A percentile compares a stretch with the other conserved stretches of the same genome.
phyloP scores from a whole-genome alignment of 2,113 vertebrate genomes.

The Aegotheles bennettii region DNA sequence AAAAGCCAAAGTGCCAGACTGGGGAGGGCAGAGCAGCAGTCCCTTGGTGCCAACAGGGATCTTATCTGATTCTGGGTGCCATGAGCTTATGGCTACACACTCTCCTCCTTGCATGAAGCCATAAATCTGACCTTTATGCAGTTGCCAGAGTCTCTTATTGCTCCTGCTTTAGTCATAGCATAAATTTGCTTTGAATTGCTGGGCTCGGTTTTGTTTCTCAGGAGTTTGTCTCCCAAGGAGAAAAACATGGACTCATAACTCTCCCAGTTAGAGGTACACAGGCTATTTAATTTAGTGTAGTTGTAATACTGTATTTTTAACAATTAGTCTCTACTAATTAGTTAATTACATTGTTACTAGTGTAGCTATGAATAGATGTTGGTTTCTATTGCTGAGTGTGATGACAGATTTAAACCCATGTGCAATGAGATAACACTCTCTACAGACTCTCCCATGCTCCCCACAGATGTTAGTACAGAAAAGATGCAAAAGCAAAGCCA shows the following conservation, averaged over 20 bases:
- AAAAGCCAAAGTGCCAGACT: neutral
- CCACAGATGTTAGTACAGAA: neutral
- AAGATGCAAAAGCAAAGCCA: neutral
- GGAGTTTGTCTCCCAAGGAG: neutral
- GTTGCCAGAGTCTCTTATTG: neutral
- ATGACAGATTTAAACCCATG: neutral
- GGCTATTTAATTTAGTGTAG: neutral
- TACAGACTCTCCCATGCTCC: neutral
- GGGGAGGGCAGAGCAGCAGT: neutral
- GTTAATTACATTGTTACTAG: constrained; percentile 5
- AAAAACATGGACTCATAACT: neutral
- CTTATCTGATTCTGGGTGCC: neutral
- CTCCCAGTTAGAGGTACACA: neutral
- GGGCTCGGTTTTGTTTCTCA: neutral
- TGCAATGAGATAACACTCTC: neutral
- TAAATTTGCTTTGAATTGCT: neutral
- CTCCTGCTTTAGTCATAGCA: neutral
- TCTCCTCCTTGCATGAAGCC: neutral
- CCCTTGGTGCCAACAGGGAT: neutral
- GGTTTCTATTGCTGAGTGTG: neutral
- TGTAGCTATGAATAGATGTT: constrained; percentile 2
- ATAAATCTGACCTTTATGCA: neutral
- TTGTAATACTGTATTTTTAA: neutral
- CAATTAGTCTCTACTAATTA: constrained; percentile 49
- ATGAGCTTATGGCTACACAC: neutral